phyloP scores from a whole-genome alignment of 2,797 vertebrate genomes.

The Aselliscus stoliczkanus region DNA sequence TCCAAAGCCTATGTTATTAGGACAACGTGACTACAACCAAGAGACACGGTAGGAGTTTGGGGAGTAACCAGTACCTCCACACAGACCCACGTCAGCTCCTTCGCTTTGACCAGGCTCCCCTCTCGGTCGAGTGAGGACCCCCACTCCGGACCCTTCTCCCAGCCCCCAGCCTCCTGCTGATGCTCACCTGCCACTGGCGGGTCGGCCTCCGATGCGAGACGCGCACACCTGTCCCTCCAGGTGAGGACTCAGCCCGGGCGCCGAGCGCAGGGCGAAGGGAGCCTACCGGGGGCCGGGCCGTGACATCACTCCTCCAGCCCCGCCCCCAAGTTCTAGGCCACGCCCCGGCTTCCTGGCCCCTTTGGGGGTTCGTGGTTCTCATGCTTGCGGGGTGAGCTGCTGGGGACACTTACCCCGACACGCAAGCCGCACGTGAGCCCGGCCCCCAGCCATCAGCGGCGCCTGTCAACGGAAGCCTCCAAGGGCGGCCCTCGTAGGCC shows the following conservation, averaged over 20 bases:
- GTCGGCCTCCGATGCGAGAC: neutral
- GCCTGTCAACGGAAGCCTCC: neutral
- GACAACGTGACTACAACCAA: neutral
- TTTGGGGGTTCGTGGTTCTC: neutral
- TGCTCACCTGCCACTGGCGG: conserved; percentile 50
- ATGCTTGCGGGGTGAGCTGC: neutral
- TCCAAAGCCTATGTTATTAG: neutral
- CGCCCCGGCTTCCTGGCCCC: neutral
- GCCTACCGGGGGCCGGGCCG: neutral
- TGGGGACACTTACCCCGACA: neutral
- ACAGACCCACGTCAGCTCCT: neutral
- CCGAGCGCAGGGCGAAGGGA: neutral
- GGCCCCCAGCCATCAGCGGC: neutral
- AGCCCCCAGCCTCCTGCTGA: neutral
- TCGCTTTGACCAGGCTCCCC: neutral
- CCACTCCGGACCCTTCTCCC: neutral
- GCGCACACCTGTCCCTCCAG: conserved; percentile 55
- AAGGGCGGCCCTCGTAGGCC: neutral
- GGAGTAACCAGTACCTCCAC: neutral
- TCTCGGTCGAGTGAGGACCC: neutral
- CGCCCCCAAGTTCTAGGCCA: neutral
- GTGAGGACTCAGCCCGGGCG: neutral
- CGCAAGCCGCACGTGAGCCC: neutral
- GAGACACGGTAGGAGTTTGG: neutral
- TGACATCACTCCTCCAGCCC: neutral